These are phyloP conservation scores for Nephrotoma flavescens DNA, from an alignment of 2,888 invertebrate species.

Conservation along the genomic window DNA sequence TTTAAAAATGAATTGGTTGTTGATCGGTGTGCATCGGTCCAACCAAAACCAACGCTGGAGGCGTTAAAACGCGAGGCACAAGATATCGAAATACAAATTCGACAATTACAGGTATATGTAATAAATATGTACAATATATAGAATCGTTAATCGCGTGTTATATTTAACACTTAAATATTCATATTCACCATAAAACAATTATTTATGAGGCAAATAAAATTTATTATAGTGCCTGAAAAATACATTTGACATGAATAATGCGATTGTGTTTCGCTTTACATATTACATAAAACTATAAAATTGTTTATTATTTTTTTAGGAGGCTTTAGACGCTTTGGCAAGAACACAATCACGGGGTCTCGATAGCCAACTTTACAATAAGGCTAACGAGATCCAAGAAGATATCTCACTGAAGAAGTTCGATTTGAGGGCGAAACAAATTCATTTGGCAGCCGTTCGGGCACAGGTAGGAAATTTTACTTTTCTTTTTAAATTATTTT, in stretches of 20 bases:
- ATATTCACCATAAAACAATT: not conserved
- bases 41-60: constrained; percentile 59
- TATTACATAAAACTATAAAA: not conserved
- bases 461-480: constrained; percentile 61
- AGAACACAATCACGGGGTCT: constrained; percentile 64
- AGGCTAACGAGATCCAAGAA: constrained; percentile 90
- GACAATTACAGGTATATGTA: constrained; percentile 50
- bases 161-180: not conserved
- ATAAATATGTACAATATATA: not conserved
- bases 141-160: not conserved
- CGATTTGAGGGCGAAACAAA: constrained; percentile 79
- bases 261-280: not conserved
- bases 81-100: constrained; percentile 74
- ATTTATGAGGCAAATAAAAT: not conserved
- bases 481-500: not conserved
- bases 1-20: constrained; percentile 72
- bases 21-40: constrained; percentile 56
- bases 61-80: constrained; percentile 68
- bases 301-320: constrained; percentile 35
- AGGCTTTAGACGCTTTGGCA: constrained; percentile 66
- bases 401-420: constrained; percentile 89
- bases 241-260: not conserved
- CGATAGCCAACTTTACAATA: constrained; percentile 75
- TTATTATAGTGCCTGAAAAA: not conserved
- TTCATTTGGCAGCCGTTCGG: constrained; percentile 78